These are phyloP conservation scores for Salmo trutta DNA, from an alignment of 2,797 vertebrate species.

Conservation along the genomic window DNA sequence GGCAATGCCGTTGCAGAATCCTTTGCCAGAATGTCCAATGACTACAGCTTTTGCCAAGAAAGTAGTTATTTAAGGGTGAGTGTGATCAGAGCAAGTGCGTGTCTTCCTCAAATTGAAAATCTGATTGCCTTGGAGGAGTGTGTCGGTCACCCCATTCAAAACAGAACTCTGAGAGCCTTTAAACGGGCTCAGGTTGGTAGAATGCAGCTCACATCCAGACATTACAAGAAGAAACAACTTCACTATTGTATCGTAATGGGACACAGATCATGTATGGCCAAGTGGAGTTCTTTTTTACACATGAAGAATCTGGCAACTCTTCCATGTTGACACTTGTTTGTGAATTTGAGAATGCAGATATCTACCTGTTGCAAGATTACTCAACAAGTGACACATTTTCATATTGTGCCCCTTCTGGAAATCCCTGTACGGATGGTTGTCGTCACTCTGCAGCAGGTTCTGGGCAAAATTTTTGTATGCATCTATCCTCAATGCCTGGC, in stretches of 20 bases:
- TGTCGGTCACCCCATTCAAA: slow-evolving; percentile 25
- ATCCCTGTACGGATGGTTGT: background rate
- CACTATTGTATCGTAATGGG: slow-evolving; percentile 21
- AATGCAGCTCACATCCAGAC: slow-evolving; percentile 17
- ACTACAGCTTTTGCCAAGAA: slow-evolving; percentile 10
- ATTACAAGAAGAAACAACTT: slow-evolving; percentile 28
- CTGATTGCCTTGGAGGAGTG: slow-evolving; percentile 15
- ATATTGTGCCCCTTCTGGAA: slow-evolving; percentile 21
- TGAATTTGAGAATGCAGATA: slow-evolving; percentile 22
- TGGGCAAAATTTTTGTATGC: background rate
- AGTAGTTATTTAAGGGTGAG: slow-evolving; percentile 5
- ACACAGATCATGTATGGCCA: slow-evolving; percentile 31
- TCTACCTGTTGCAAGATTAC: slow-evolving; percentile 11
- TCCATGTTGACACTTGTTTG: slow-evolving; percentile 23
- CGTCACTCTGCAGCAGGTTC: background rate
- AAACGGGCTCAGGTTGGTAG: slow-evolving; percentile 29
- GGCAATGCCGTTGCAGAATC: slow-evolving; percentile 7
- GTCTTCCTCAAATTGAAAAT: slow-evolving; percentile 3
- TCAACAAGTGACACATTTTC: slow-evolving; percentile 27
- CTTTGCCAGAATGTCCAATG: slow-evolving; percentile 23
- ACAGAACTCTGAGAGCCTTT: slow-evolving; percentile 28
- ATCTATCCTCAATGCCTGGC: background rate
- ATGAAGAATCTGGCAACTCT: slow-evolving; percentile 2
- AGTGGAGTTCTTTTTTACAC: slow-evolving; percentile 26
- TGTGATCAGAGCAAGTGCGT: slow-evolving; percentile 3